Evolutionary conservation across 2,888 invertebrate species (phyloP), one percentile per base, ranked within the genome.

Genomic region (Drosophila fulvimacula): DNA sequence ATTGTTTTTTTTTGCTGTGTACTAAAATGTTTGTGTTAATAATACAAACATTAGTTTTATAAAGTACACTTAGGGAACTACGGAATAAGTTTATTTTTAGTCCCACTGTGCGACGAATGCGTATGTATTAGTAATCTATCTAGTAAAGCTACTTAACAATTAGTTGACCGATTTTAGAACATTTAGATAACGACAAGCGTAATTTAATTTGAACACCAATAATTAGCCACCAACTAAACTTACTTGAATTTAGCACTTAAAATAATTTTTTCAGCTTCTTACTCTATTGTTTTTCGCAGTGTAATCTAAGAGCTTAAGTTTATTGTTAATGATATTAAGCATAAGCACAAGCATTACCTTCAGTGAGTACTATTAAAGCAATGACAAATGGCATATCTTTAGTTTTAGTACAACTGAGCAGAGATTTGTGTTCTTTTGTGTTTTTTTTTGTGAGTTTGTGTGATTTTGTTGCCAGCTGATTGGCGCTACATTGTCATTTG

Each of bases 381-480:
- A n/a, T 7, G 32, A 30, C 19, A 34, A 34, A 49, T 9, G 7
- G 10, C n/a, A 11, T 24, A 36, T 24, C 38, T 13, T 39, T 6
- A 9, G 5, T 15, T 68, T 72, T 39, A 21, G 30, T 27, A 34
- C 19, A 44, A 41, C 11, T 34, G 21, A 32, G 39, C 41, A 15
- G 7, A 51, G 46, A 41, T 73, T 52, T 21, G 44, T 55, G 24
- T 24, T 44, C 4, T 24, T 24, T 9, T 44, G 2, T 19, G 30
- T 41, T 10, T 5, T 42, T 19, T 42, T 42, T 42, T 21, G 6
- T 3, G 3, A 53, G 19, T 42, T 42, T 21, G 6, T 3, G 3
- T 58, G 19, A 55, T 30, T 36, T 49, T 55, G 36, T 56, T 55
- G 57, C n/a, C 42, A 49, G 74, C 34, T 57, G 49, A 56, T 63